These are phyloP conservation scores for human DNA, from an alignment of 2,113 vertebrate genomes.

Conservation along the genomic window DNA sequence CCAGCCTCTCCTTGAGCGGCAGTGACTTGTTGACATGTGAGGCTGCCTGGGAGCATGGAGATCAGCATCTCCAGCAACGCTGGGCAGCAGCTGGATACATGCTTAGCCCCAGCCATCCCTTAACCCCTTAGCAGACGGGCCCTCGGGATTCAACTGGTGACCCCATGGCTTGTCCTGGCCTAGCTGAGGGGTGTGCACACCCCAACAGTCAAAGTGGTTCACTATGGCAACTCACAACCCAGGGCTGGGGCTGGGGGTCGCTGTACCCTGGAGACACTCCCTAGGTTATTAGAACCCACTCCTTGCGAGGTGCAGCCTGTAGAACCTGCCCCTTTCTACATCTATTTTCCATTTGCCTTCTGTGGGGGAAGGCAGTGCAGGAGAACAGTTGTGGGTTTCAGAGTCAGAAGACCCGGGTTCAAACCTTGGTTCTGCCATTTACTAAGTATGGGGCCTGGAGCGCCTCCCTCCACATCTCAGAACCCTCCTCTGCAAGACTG, in stretches of 20 bases:
- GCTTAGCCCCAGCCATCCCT: background rate
- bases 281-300: background rate
- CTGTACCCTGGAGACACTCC: background rate
- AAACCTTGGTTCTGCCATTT: background rate
- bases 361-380: background rate
- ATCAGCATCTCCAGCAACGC: background rate
- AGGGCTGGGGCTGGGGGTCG: background rate
- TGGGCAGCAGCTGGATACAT: background rate
- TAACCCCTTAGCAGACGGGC: background rate
- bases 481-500: background rate
- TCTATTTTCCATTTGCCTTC: background rate
- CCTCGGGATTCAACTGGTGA: background rate
- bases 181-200: background rate
- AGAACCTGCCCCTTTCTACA: background rate
- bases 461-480: background rate
- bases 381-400: background rate
- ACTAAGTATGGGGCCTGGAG: background rate
- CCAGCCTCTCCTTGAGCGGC: background rate
- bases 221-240: background rate
- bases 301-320: too few species aligned
- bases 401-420: background rate
- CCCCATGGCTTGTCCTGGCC: background rate
- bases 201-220: background rate
- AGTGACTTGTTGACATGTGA: background rate
- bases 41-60: background rate